Conservation (phyloP, 1,140 invertebrate genomes). For the Oryzaephilus surinamensis region DNA sequence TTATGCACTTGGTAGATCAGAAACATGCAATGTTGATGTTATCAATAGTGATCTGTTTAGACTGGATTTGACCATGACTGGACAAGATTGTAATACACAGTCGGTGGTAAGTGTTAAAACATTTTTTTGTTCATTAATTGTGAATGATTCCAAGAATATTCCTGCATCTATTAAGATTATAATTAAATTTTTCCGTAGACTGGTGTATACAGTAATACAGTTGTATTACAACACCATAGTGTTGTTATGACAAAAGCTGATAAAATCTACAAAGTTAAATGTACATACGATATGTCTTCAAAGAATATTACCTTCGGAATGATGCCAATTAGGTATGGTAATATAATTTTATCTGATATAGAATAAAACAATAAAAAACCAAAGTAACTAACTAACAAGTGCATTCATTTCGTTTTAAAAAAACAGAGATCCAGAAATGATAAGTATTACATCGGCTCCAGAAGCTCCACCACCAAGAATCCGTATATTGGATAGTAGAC, state of each 20-base stretch:
- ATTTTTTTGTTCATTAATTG: no score
- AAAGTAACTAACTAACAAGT: neutral
- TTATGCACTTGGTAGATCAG: conserved; percentile 83
- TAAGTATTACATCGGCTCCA: conserved; percentile 88
- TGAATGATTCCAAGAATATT: no score
- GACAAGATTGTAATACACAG: conserved; percentile 89
- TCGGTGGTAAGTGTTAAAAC: conserved; percentile 81
- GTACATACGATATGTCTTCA: conserved; percentile 92
- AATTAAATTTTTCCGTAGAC: conserved; percentile 53
- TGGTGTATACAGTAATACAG: conserved; percentile 88
- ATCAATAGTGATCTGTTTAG: conserved; percentile 85
- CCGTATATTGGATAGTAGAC: conserved; percentile 72
- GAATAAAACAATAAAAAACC: no score
- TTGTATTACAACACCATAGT: conserved; percentile 89
- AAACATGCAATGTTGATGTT: conserved; percentile 91
- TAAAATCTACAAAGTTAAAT: conserved; percentile 94
- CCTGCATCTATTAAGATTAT: neutral
- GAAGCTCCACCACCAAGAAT: conserved; percentile 90
- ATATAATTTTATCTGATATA: no score
- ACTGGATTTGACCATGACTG: conserved; percentile 83
- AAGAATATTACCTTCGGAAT: conserved; percentile 95
- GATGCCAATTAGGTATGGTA: conserved; percentile 79
- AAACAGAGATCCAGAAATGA: conserved; percentile 85
- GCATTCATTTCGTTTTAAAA: conserved; percentile 7
- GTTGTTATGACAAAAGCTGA: conserved; percentile 95